Evolutionary conservation across 2,888 invertebrate genomes (phyloP), one percentile per base, ranked within the genome.

Genomic region (Achlya flavicornis): DNA sequence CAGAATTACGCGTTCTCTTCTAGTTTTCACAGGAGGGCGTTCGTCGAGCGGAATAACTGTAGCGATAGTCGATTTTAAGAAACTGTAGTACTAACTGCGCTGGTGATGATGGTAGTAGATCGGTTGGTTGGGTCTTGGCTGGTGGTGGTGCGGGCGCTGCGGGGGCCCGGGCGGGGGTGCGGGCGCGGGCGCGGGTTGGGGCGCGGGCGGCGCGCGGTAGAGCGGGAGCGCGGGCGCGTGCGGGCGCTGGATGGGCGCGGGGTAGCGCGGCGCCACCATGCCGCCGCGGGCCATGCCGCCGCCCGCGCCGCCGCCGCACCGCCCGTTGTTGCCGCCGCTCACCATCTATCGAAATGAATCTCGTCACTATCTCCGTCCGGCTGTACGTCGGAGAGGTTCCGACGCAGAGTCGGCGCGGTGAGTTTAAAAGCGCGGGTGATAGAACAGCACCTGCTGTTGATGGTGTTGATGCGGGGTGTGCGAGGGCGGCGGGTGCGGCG

Each of bases 191-290:
- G 66, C 72, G 68, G 48, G 43, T 38, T 72, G 63, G 70, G 78
- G 70, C 65, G 81, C 68, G 66, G 74, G 77, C 73, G 80, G 86
- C 76, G 88, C 81, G 82, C 91, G 87, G 86, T 85, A 92, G 79
- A 85, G 76, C 62, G 90, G 88, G 82, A 84, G 76, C 64, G 88
- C 87, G 71, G 91, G 90, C 79, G 92, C 89, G 78, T 86, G 91
- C 72, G 94, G 94, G 35, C 95, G 90, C 88, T 94, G 95, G 77
- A 94, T 95, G 75, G 94, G 95, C 78, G 94, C 89, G 59, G 94
- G 94, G 86, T 94, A 94, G 68, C 94, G 92, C 80, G 91, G 92
- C 71, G 90, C 88, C 61, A 75, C 72, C 84, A 88, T 76, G 58
- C 84, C 86, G 69, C 88, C 89, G 75, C 89, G 87, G 57, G 74